Base-by-base conservation (phyloP, 2,797 vertebrate species). In the Acridotheres tristis region DNA sequence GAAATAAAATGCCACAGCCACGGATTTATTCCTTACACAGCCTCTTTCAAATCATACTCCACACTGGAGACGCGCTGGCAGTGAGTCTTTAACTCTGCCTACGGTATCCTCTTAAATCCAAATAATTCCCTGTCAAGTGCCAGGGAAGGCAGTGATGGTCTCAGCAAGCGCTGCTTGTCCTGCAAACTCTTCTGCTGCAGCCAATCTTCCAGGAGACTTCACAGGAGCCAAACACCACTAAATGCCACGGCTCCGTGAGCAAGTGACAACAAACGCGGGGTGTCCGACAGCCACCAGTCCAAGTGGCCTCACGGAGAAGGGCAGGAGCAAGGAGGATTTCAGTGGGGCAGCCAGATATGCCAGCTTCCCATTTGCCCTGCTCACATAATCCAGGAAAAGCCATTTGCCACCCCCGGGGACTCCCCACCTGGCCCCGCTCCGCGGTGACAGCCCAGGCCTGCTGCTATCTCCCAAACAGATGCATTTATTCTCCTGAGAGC, bases 381-480 rank as follows among this genome's bases (percentile, higher is more conserved):
- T 88, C 48, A 65, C 45, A 45, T 8, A 51, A 47, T 2, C 25
- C 78, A 87, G 91, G 81, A 91, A 90, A 66, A 91, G 51, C 67
- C 80, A 78, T 61, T 7, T 38, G 30, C 72, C 83, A 53, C 72
- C 85, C 74, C n/a, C 7, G 2, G 71, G 85, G 87, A 95, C 65
- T 90, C 73, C 85, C 89, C 89, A 95, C 89, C 94, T 93, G 94
- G 96, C 77, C 85, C 63, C 0, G 16, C 93, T 92, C 85, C 0
- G 30, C 1, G 0, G 81, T 94, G 94, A 93, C 93, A 96, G 93
- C 90, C 76, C 83, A 32, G 85, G 86, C 86, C 82, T 79, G 83
- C 83, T 89, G 92, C 85, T 93, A 54, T 82, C 95, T 94, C 92
- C 96, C 87, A 82, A 58, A 78, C 65, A 96, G 84, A 96, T 88